Evolutionary conservation across 1,140 invertebrate species (phyloP).

Genomic region (Anadara kagoshimensis): DNA sequence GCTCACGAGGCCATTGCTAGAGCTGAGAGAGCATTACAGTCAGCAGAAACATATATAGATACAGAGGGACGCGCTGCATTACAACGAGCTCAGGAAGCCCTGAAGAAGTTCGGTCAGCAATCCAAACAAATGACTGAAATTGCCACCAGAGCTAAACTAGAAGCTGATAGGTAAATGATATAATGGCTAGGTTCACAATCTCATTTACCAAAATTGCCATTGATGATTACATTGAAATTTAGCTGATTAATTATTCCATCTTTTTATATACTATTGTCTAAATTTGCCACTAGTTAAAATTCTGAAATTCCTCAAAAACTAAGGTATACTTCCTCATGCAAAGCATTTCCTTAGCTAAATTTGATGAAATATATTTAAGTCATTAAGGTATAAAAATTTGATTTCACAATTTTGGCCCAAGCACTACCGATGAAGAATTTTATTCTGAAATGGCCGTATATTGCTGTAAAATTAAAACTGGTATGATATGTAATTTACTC

Average conservation of each 20-base stretch:
- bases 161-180: conserved; percentile 23
- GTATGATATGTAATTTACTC: too few species aligned
- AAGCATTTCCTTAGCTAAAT: too few species aligned
- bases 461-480: too few species aligned
- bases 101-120: conserved; percentile 90
- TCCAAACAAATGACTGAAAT: conserved; percentile 93
- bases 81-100: conserved; percentile 85
- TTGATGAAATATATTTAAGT: too few species aligned
- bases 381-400: too few species aligned
- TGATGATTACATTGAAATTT: neutral
- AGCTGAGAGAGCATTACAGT: conserved; percentile 81
- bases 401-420: too few species aligned
- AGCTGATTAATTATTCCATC: neutral
- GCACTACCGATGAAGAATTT: too few species aligned
- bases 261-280: neutral
- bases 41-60: conserved; percentile 81
- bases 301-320: too few species aligned
- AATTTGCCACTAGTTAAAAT: too few species aligned
- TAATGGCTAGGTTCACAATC: neutral
- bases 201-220: too few species aligned
- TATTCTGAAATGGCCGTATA: too few species aligned
- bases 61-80: conserved; percentile 87
- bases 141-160: conserved; percentile 85
- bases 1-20: conserved; percentile 83
- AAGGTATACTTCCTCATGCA: too few species aligned